phyloP scores from a whole-genome alignment of 2,113 vertebrate genomes.

The Gasterosteus nipponicus region DNA sequence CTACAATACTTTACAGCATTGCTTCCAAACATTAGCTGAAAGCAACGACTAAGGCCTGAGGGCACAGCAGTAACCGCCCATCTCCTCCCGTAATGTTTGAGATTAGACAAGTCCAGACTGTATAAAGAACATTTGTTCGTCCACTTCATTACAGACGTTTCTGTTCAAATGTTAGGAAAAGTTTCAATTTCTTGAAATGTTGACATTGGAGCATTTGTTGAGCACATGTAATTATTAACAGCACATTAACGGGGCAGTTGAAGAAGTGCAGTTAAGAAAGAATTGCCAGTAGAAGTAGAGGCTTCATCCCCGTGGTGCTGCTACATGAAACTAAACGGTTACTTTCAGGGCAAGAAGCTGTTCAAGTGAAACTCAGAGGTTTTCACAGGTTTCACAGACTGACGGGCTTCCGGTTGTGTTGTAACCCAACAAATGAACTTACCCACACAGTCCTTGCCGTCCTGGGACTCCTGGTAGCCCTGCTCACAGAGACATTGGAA shows the following conservation, averaged over 20 bases:
- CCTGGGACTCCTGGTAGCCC: conserved; percentile 88
- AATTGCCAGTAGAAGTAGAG: neutral
- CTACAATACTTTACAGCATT: neutral
- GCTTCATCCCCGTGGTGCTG: neutral
- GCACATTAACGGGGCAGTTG: neutral
- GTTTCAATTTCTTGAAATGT: too few relatives aligned
- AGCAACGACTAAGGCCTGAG: conserved; percentile 1
- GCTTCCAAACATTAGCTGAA: neutral
- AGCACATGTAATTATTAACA: neutral
- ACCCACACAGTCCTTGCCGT: conserved; percentile 91
- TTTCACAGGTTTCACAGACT: too few relatives aligned
- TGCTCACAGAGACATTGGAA: conserved; percentile 94
- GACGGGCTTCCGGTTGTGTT: neutral
- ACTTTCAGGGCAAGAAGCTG: neutral
- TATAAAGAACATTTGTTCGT: neutral
- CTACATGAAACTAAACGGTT: neutral
- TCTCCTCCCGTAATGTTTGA: neutral
- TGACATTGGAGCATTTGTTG: too few relatives aligned
- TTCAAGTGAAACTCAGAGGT: neutral
- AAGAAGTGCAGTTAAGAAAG: neutral
- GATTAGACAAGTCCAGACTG: neutral
- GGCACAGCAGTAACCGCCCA: neutral
- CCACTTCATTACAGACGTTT: neutral
- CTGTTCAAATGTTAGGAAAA: too few relatives aligned
- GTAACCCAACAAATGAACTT: conserved; percentile 57